These are phyloP conservation scores for Rhadina sibilatrix DNA, from an alignment of 2,113 vertebrate genomes.

Conservation along the genomic window DNA sequence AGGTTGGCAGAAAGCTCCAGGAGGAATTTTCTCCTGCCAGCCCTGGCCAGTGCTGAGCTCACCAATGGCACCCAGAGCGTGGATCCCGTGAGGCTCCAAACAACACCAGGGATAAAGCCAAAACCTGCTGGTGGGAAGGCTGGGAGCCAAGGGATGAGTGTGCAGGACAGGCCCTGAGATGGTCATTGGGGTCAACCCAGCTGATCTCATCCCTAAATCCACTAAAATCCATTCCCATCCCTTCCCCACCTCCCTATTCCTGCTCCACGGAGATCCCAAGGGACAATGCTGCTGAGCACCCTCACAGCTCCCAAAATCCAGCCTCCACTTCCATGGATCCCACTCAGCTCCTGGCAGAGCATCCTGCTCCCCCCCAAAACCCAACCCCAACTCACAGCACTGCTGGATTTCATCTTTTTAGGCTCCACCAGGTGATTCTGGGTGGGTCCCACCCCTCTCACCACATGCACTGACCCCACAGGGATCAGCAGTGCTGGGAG, in stretches of 20 bases:
- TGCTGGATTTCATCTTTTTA: background rate
- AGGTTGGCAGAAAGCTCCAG: background rate
- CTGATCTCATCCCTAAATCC: background rate
- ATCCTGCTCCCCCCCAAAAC: background rate
- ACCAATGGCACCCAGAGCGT: rapidly evolving
- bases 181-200: rapidly evolving
- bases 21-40: background rate
- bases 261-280: rapidly evolving
- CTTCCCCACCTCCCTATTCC: background rate
- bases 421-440: rapidly evolving
- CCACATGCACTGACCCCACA: rapidly evolving
- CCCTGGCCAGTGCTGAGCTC: background rate
- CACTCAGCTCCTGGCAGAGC: background rate
- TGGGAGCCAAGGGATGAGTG: background rate
- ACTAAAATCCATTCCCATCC: background rate
- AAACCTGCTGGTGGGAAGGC: rapidly evolving
- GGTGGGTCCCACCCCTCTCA: background rate
- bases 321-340: background rate
- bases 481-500: background rate
- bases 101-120: background rate
- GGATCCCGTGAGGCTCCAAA: rapidly evolving
- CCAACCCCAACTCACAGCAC: background rate
- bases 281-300: rapidly evolving
- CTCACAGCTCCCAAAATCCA: background rate
- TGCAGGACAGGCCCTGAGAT: background rate